A percentile compares a stretch with the other conserved stretches of the same genome.
Conservation (phyloP, 2,797 vertebrate genomes). For the Gouania willdenowi region DNA sequence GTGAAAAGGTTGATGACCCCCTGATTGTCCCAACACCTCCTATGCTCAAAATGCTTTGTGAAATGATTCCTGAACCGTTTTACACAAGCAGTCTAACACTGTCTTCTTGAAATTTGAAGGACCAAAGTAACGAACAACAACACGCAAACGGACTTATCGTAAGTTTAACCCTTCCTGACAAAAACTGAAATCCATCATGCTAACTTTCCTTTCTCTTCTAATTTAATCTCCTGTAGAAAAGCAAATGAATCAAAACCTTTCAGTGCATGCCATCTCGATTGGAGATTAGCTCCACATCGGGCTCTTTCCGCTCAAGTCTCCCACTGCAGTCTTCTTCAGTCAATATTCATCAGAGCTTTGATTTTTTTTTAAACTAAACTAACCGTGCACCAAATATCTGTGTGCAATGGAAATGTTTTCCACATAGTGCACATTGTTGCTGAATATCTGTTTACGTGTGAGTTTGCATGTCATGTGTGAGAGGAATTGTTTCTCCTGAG, state of each 20-base stretch:
- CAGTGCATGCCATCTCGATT: conserved; percentile 81
- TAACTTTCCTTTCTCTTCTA: conserved; percentile 63
- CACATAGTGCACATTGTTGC: not conserved
- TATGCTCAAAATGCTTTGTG: conserved; percentile 42
- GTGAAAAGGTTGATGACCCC: conserved; percentile 7
- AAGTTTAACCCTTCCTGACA: conserved; percentile 83
- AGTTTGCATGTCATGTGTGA: conserved; percentile 18
- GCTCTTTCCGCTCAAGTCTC: conserved; percentile 46
- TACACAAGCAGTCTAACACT: conserved; percentile 81
- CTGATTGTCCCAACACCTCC: conserved; percentile 1
- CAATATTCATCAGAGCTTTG: conserved; percentile 20
- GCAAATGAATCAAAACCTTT: conserved; percentile 54
- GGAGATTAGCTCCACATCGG: conserved; percentile 52
- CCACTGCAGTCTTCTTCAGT: conserved; percentile 46
- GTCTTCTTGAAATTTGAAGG: conserved; percentile 93
- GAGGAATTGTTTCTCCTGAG: conserved; percentile 24
- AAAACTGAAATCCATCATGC: conserved; percentile 49
- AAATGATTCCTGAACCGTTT: conserved; percentile 41
- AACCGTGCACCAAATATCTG: conserved; percentile 3
- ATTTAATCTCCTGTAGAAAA: conserved; percentile 43
- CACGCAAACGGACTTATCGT: conserved; percentile 99
- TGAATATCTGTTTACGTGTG: conserved; percentile 2
- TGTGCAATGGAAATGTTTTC: not conserved
- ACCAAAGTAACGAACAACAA: conserved; percentile 99
- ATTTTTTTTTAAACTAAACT: conserved; percentile 44